Evolutionary conservation across 2,797 vertebrate genomes (phyloP).

Genomic region (Phaenicophaeus curvirostris): DNA sequence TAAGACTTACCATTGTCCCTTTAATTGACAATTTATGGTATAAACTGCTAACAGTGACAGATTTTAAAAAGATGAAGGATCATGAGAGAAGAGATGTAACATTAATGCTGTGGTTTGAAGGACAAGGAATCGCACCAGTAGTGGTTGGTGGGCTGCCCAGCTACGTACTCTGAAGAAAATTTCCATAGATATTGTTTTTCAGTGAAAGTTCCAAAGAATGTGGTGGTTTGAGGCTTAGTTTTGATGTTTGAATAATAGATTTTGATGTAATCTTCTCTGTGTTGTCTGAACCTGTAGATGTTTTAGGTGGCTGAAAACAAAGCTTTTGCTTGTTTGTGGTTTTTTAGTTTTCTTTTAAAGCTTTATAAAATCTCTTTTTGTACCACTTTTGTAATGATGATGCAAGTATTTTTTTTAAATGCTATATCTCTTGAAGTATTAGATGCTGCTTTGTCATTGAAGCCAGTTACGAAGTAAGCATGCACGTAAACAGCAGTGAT

Average conservation of each 20-base stretch:
- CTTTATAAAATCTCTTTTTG: not conserved
- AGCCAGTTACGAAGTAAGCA: not conserved
- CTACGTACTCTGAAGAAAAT: not conserved
- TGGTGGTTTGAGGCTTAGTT: not conserved
- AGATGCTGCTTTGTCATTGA: not conserved
- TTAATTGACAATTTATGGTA: not conserved
- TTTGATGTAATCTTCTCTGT: not conserved
- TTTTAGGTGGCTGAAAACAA: not conserved
- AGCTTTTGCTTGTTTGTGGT: not conserved
- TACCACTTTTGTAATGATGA: not conserved
- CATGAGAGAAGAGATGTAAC: not conserved
- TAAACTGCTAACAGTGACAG: not conserved
- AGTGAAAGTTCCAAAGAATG: not conserved
- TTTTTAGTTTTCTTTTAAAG: not conserved
- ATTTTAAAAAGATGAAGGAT: not conserved
- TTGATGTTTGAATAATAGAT: not conserved
- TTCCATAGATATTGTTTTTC: not conserved
- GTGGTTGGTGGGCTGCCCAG: not conserved
- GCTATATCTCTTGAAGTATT: not conserved
- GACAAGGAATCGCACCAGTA: not conserved
- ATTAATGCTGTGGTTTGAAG: not conserved
- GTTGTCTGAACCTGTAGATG: not conserved
- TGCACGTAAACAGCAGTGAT: not conserved
- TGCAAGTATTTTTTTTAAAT: not conserved
- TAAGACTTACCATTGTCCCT: not conserved